These are phyloP conservation scores for Eupithecia abbreviata DNA, from an alignment of 2,888 invertebrate genomes.

Conservation along the genomic window DNA sequence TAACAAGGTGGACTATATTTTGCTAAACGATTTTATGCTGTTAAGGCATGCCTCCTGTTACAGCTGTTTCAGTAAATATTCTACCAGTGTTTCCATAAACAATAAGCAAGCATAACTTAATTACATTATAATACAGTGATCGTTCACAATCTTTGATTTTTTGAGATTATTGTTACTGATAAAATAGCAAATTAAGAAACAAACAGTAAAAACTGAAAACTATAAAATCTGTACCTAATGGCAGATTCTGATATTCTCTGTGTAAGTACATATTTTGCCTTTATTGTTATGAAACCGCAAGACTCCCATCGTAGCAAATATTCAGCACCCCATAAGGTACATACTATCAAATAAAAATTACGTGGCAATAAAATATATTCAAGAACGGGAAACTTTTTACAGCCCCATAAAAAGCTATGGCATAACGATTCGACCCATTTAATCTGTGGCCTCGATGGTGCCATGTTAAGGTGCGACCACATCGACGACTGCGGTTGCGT, in stretches of 20 bases:
- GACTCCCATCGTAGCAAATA: slow-evolving; percentile 13
- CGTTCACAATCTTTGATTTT: neutral
- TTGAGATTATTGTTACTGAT: too few relatives aligned
- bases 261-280: neutral
- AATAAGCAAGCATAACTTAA: neutral
- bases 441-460: slow-evolving; percentile 37
- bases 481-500: slow-evolving; percentile 3
- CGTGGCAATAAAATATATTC: slow-evolving; percentile 28
- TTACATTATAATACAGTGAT: neutral
- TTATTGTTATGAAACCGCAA: neutral
- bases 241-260: neutral
- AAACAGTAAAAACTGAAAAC: too few relatives aligned
- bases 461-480: slow-evolving; percentile 13
- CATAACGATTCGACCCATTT: slow-evolving; percentile 43
- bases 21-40: too few relatives aligned
- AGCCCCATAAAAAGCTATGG: slow-evolving; percentile 41
- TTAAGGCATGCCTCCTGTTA: too few relatives aligned
- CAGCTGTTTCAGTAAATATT: neutral
- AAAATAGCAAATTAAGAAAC: too few relatives aligned
- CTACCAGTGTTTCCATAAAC: neutral
- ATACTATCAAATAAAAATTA: slow-evolving; percentile 37
- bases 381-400: slow-evolving; percentile 41
- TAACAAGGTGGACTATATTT: too few relatives aligned
- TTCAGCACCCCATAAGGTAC: slow-evolving; percentile 30
- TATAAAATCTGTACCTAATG: neutral